phyloP scores from a whole-genome alignment of 2,888 invertebrate species.

The Lasioglossum oenotherae region DNA sequence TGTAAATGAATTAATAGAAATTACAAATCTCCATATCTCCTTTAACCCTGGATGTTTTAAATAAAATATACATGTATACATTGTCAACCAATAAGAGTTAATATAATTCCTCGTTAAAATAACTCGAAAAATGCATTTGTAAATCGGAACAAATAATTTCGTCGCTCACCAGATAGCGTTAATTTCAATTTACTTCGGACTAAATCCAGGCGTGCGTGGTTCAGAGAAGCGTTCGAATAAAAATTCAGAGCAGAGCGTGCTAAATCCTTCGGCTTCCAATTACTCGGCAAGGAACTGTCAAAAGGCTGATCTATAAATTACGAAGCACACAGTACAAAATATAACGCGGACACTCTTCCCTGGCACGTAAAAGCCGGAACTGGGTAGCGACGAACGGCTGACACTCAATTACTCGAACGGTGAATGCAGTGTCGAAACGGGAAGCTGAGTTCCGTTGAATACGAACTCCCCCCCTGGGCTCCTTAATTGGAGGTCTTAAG shows the following conservation, averaged over 20 bases:
- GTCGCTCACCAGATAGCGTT: not conserved
- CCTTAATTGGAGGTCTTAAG: conserved; percentile 50
- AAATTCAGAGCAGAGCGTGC: not conserved
- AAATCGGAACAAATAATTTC: not conserved
- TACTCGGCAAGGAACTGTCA: not conserved
- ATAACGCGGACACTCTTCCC: not conserved
- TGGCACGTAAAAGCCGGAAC: not conserved
- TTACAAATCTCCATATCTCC: too few relatives aligned
- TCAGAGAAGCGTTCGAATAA: not conserved
- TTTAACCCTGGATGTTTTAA: too few relatives aligned
- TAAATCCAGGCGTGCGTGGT: not conserved
- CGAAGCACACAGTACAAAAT: not conserved
- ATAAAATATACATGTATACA: too few relatives aligned
- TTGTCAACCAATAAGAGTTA: too few relatives aligned
- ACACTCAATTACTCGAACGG: conserved; percentile 17
- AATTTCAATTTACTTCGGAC: not conserved
- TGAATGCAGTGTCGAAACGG: conserved; percentile 6
- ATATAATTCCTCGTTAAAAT: too few relatives aligned
- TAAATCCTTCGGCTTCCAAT: not conserved
- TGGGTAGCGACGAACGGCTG: conserved; percentile 1
- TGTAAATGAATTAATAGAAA: too few relatives aligned
- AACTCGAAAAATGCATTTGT: not conserved
- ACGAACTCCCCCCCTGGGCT: conserved; percentile 18
- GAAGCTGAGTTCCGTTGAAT: conserved; percentile 23
- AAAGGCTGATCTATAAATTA: not conserved